Base-by-base conservation (phyloP, 2,797 vertebrate genomes). In the Macropodus opercularis region DNA sequence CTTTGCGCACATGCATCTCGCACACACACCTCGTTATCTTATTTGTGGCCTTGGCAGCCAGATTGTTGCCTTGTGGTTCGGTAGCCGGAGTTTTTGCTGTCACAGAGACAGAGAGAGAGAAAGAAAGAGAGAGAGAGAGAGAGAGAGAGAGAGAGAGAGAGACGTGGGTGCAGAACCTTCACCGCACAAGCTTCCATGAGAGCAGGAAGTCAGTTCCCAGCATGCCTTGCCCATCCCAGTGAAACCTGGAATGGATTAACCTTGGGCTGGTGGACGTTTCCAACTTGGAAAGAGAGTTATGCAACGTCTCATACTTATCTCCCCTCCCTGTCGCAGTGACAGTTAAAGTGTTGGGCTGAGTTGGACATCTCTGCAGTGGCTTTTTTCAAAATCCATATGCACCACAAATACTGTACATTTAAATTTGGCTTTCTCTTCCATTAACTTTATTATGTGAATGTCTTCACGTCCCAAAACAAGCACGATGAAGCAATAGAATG, bases 161-260 rank as follows among this genome's bases (percentile, higher is more conserved):
- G 73, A 75, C 62, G 57, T 70, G 82, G 80, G 72, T 81, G 77
- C 81, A 75, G 79, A 86, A 21, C 59, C 70, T 84, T 53, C 75
- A 85, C 81, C 88, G 59, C 85, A 85, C 85, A 84, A 70, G 69
- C 75, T 86, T 87, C 84, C 72, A 85, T 70, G 40, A 86, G 75
- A 78, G 69, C 80, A 75, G 84, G 87, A 82, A 83, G 75, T 81
- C 69, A 63, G 71, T 79, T 91, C 87, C 86, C 85, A 83, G 77
- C 81, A 88, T 90, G 87, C 84, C 60, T 83, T 84, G 83, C 88
- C 63, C 53, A 62, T 84, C 77, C 47, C 53, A 75, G 48, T 64
- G 63, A 87, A 91, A 90, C 87, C 85, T 89, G 89, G 89, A 84
- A 86, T 77, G 82, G 79, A 90, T 92, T 92, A 89, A 89, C 87